Evolutionary conservation across 2,113 vertebrate genomes (phyloP), one percentile per base, ranked within the genome.

Genomic region (Esox niger): DNA sequence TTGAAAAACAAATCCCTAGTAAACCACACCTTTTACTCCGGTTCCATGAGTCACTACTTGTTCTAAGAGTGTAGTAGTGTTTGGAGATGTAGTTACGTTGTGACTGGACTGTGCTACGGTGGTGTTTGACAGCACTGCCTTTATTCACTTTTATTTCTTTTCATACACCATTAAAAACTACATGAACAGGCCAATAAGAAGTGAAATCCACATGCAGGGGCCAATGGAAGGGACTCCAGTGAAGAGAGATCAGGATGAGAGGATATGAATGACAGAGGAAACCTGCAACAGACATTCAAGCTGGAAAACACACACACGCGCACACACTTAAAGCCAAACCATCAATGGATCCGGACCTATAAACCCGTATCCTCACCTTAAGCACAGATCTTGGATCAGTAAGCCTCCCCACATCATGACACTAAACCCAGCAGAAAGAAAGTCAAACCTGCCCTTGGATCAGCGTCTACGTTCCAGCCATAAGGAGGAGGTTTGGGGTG

Each of bases 321-420:
- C 55, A 66, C 67, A 52, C 38, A 79, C 52, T 73, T 88, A 82
- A 82, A 84, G 68, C 80, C 85, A 89, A 94, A 87, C 87, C 89
- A 91, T 79, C 89, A 91, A 82, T 82, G 70, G 80, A 90, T 90
- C 84, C 94, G 93, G 75, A 43, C 38, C 38, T 13, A 17, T 26
- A 26, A 17, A 33, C 52, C 52, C 23, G 26, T 7, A 92, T 92
- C 90, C 82, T 87, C 47, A n/a, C 47, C 47, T 21, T 21, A 21
- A 52, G 20, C 47, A 52, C 47, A 52, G 11, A 23, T 21, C 47
- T 52, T 6, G 20, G 47, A 52, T 52, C 47, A 52, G 47, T 21
- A 21, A 52, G 67, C 43, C 15, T 71, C 23, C 10, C 65, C 63
- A 29, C 2, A 56, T 13, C 72, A 21, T 17, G 25, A 56, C 32